phyloP scores from a whole-genome alignment of 2,888 invertebrate species.

The Pristionchus japonicus region DNA sequence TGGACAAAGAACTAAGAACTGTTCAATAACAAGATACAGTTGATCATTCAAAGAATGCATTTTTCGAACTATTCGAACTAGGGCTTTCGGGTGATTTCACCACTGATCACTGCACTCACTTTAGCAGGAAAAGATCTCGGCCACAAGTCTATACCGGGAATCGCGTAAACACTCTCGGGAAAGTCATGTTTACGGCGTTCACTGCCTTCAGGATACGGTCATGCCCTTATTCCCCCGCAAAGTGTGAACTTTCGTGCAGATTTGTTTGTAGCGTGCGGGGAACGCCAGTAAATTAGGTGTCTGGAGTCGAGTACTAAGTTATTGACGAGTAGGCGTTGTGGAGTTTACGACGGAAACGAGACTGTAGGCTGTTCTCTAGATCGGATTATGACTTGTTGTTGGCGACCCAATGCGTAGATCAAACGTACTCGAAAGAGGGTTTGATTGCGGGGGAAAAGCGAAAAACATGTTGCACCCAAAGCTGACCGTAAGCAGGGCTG shows the following conservation, averaged over 20 bases:
- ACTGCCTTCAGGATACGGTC: background rate
- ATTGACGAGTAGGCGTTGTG: background rate
- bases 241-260: background rate
- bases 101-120: background rate
- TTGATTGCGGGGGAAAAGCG: background rate
- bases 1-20: no score
- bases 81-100: background rate
- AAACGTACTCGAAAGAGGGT: background rate
- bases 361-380: background rate
- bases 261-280: background rate
- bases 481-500: no score
- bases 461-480: background rate
- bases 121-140: background rate
- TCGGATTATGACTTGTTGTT: background rate
- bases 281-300: background rate
- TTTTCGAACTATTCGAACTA: background rate
- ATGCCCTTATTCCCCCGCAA: background rate
- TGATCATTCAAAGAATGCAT: no score
- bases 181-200: background rate
- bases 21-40: no score
- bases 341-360: background rate
- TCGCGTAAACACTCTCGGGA: background rate
- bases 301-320: background rate
- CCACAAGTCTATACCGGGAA: background rate
- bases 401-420: background rate